These are phyloP conservation scores for Panagrolaimus sp. DNA, from an alignment of 1,140 invertebrate species.

Conservation along the genomic window DNA sequence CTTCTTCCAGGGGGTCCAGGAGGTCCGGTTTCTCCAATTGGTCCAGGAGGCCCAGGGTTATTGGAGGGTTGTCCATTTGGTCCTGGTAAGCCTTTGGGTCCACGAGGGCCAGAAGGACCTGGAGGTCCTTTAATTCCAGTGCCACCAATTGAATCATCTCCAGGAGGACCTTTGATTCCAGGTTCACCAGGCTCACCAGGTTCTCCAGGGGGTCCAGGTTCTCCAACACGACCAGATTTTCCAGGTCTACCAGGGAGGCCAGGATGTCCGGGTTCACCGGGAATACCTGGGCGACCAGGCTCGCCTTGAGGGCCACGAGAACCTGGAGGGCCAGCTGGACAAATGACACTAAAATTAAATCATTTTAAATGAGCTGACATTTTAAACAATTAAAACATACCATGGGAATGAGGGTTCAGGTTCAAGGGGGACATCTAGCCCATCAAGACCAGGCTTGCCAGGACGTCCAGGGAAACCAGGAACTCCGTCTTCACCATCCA, in stretches of 20 bases:
- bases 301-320: slow-evolving; percentile 56
- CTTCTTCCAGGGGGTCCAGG: slow-evolving; percentile 44
- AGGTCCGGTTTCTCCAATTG: slow-evolving; percentile 38
- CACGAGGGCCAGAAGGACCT: slow-evolving; percentile 45
- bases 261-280: slow-evolving; percentile 28
- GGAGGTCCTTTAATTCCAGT: slow-evolving; percentile 50
- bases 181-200: slow-evolving; percentile 46
- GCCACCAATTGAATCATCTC: slow-evolving; percentile 45
- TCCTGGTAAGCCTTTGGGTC: slow-evolving; percentile 50
- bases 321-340: slow-evolving; percentile 52
- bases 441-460: slow-evolving; percentile 58
- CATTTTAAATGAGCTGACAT: neutral
- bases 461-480: slow-evolving; percentile 36
- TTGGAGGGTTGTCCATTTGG: slow-evolving; percentile 46
- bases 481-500: slow-evolving; percentile 43
- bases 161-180: slow-evolving; percentile 48
- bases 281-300: slow-evolving; percentile 48
- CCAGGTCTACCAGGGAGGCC: slow-evolving; percentile 44
- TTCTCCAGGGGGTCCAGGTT: slow-evolving; percentile 44
- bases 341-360: slow-evolving; percentile 43
- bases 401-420: slow-evolving; percentile 57
- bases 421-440: slow-evolving; percentile 55
- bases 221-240: slow-evolving; percentile 54
- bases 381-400: slow-evolving; percentile 25
- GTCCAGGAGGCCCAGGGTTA: slow-evolving; percentile 40